Percentiles rank a stretch among this genome's conserved stretches.
These are phyloP conservation scores for Pocillopora meandrina DNA, from an alignment of 92 coral and sea anemone genomes.

Conservation along the genomic window DNA sequence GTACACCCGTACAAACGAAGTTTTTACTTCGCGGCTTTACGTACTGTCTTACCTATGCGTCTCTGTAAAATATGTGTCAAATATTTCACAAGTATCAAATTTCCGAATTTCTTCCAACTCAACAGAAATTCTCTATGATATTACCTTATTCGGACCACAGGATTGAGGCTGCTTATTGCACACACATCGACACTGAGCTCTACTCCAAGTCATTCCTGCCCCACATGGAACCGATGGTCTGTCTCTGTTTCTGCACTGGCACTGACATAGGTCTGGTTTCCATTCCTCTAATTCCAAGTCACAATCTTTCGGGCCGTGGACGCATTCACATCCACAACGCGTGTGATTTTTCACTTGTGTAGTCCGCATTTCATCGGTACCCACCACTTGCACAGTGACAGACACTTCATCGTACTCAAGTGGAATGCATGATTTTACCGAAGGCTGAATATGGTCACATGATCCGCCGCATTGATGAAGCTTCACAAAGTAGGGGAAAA, in stretches of 20 bases:
- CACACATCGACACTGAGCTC: constrained; percentile 56
- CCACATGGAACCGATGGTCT: constrained; percentile 56
- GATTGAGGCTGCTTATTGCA: constrained; percentile 57
- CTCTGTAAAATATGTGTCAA: no score
- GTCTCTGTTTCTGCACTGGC: constrained; percentile 53
- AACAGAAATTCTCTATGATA: neutral
- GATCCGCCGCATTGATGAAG: constrained; percentile 81
- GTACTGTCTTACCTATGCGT: no score
- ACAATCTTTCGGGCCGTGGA: constrained; percentile 55
- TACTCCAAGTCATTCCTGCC: constrained; percentile 55
- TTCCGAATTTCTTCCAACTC: no score
- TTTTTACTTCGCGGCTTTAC: no score
- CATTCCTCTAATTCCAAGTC: constrained; percentile 55
- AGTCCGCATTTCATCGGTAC: neutral
- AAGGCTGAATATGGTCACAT: constrained; percentile 35
- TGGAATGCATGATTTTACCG: constrained; percentile 33
- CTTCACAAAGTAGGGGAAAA: constrained; percentile 71
- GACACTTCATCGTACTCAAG: constrained; percentile 8
- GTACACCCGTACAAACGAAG: neutral
- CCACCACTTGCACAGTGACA: constrained; percentile 25
- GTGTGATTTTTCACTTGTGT: constrained; percentile 66
- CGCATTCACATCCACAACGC: constrained; percentile 75
- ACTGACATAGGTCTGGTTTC: constrained; percentile 57
- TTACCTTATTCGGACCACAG: constrained; percentile 67
- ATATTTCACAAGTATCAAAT: neutral